Evolutionary conservation across 1,140 invertebrate genomes (phyloP).

Genomic region (Octopus sinensis): DNA sequence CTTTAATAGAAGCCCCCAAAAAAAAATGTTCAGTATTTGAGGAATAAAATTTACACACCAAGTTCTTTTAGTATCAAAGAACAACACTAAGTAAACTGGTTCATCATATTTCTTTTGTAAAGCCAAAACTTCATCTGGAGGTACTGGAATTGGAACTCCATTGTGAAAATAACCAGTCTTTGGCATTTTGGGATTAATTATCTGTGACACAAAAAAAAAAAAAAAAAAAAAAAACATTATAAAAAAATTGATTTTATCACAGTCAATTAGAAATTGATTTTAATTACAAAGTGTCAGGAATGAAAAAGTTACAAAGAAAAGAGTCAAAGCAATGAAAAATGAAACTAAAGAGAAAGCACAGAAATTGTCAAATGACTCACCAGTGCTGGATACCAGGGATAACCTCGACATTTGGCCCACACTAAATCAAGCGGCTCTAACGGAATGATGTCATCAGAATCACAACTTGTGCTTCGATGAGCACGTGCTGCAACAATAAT

Average conservation of each 20-base stretch:
- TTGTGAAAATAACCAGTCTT: conserved; percentile 84
- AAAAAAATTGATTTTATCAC: not conserved
- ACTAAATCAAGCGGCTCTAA: conserved; percentile 84
- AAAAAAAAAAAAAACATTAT: conserved; percentile 13
- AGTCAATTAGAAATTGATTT: not conserved
- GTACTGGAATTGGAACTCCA: conserved; percentile 87
- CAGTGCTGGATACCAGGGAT: conserved; percentile 94
- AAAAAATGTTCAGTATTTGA: too few species aligned
- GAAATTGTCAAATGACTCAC: conserved; percentile 50
- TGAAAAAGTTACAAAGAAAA: not conserved
- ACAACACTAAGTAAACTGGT: conserved; percentile 83
- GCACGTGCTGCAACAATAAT: conserved; percentile 37
- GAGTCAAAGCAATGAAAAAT: not conserved
- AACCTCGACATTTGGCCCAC: conserved; percentile 94
- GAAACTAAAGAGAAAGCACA: not conserved
- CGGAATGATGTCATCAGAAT: conserved; percentile 52
- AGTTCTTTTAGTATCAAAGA: conserved; percentile 92
- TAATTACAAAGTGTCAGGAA: not conserved
- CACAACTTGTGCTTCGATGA: conserved; percentile 46
- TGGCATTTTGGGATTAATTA: conserved; percentile 91
- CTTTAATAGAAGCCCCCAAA: too few species aligned
- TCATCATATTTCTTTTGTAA: conserved; percentile 76
- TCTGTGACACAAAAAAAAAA: conserved; percentile 57
- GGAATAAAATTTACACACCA: conserved; percentile 64
- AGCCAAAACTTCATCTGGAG: conserved; percentile 84